These are phyloP conservation scores for Eubasilissa splendida DNA, from an alignment of 2,888 invertebrate species.

Conservation along the genomic window DNA sequence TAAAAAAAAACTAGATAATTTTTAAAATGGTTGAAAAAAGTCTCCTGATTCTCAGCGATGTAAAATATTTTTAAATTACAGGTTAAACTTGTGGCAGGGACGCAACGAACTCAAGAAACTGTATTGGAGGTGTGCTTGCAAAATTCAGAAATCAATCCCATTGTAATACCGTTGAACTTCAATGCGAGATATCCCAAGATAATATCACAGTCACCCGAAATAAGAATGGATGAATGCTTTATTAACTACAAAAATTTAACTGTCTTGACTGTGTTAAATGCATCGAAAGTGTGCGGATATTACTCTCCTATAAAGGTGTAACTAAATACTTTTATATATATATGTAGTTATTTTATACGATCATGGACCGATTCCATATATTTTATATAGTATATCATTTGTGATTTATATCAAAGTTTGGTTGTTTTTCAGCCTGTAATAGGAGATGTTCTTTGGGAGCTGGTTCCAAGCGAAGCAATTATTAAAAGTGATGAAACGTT, in stretches of 20 bases:
- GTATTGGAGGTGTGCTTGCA: conserved; percentile 31
- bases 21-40: no score
- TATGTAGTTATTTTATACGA: neutral
- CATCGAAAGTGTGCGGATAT: conserved; percentile 32
- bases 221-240: conserved; percentile 27
- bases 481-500: conserved; percentile 20
- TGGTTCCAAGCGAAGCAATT: conserved; percentile 30
- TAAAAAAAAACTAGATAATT: no score
- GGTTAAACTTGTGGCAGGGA: conserved; percentile 32
- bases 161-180: conserved; percentile 32
- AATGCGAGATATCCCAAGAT: conserved; percentile 28
- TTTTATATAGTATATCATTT: neutral
- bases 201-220: conserved; percentile 1
- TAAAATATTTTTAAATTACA: conserved; percentile 2
- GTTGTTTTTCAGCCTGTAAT: conserved; percentile 31
- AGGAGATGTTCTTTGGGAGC: conserved; percentile 26
- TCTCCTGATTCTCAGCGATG: no score
- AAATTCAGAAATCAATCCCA: conserved; percentile 35
- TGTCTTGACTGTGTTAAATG: conserved; percentile 19
- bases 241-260: conserved; percentile 20
- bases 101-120: conserved; percentile 6
- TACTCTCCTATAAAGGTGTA: conserved; percentile 25
- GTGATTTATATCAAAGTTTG: neutral
- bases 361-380: neutral
- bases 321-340: neutral